phyloP scores from a whole-genome alignment of 1,140 invertebrate genomes.

The Berghia stephanieae region DNA sequence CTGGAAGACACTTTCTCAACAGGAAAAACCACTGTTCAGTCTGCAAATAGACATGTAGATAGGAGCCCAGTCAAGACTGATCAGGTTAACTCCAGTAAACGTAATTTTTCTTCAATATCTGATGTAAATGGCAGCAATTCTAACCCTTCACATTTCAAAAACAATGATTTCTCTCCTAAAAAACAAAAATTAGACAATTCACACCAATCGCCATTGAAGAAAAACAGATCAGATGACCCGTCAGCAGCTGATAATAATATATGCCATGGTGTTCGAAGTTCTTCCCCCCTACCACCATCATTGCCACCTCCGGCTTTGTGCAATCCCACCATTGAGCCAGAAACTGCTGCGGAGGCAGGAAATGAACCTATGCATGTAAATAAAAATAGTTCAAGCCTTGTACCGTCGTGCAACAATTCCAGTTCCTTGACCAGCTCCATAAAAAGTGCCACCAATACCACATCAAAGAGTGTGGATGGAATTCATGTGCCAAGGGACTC shows the following conservation, averaged over 20 bases:
- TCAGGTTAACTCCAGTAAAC: slow-evolving; percentile 1
- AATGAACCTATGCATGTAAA: slow-evolving; percentile 5
- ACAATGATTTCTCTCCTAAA: slow-evolving; percentile 8
- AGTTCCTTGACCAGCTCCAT: no score
- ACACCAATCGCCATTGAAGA: slow-evolving; percentile 16
- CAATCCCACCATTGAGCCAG: not conserved
- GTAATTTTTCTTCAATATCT: not conserved
- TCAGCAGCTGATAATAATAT: not conserved
- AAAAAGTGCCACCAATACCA: no score
- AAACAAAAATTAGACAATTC: not conserved
- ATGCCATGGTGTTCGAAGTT: not conserved
- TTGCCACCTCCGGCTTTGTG: not conserved
- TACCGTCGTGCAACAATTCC: no score
- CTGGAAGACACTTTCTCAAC: slow-evolving; percentile 33
- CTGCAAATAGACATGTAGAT: slow-evolving; percentile 30
- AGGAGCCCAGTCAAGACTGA: not conserved
- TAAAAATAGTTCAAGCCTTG: no score
- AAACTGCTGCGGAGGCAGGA: slow-evolving; percentile 4
- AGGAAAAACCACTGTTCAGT: slow-evolving; percentile 40
- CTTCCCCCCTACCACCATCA: not conserved
- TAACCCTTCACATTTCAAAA: not conserved
- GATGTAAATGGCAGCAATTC: slow-evolving; percentile 16
- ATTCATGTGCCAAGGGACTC: no score
- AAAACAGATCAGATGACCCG: not conserved
- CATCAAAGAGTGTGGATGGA: no score